phyloP scores from a whole-genome alignment of 2,113 vertebrate genomes.

The Halcyon senegalensis region DNA sequence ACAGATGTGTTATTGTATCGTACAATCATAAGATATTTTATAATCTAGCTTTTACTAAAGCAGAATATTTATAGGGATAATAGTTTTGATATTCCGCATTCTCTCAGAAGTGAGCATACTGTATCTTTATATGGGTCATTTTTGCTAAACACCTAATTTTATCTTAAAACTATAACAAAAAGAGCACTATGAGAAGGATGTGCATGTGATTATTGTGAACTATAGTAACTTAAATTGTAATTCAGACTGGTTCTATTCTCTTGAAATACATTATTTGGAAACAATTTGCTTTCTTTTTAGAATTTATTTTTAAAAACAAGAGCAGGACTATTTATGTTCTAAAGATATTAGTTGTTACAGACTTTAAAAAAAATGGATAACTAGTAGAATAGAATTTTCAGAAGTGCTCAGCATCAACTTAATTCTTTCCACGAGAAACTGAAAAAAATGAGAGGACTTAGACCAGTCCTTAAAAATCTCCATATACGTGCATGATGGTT shows the following conservation, averaged over 20 bases:
- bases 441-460: not conserved
- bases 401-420: not conserved
- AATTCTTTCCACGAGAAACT: not conserved
- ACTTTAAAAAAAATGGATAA: not conserved
- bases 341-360: not conserved
- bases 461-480: not conserved
- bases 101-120: not conserved
- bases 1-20: not conserved
- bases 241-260: not conserved
- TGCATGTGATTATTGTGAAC: not conserved
- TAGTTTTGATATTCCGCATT: not conserved
- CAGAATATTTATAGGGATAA: not conserved
- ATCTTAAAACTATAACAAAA: not conserved
- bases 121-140: not conserved
- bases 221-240: not conserved
- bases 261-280: not conserved
- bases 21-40: not conserved
- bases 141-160: conserved; percentile 2
- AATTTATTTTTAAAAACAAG: not conserved
- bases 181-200: not conserved
- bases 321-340: not conserved
- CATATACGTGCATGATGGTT: not conserved
- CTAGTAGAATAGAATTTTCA: not conserved
- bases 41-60: not conserved
- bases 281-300: not conserved